Base-by-base conservation (phyloP, 2,113 vertebrate genomes). In the Perognathus longimembris region DNA sequence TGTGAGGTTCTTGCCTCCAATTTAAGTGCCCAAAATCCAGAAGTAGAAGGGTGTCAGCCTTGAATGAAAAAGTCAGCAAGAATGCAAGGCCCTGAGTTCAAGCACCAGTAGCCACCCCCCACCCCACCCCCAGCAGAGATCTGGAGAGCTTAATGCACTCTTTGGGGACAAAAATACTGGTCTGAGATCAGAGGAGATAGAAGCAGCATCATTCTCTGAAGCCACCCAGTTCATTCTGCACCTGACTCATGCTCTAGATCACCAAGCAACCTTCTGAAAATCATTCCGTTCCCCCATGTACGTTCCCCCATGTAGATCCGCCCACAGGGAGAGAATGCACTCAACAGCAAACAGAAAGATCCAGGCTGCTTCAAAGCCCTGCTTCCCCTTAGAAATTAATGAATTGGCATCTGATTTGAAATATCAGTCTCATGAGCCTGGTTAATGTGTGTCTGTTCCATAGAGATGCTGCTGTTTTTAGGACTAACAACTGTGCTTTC, bases 371-470 rank as follows among this genome's bases (percentile, higher is more conserved):
- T 85, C 82, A 87, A 88, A 95, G 89, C 79, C 63, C 69, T 90
- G 67, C 79, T 96, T 95, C 79, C 88, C 61, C 76, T 93, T 93
- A 90, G 69, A 96, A 95, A 90, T 95, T 90, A 94, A 93, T 96
- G 89, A 96, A 96, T 94, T 94, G 96, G 86, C 92, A 90, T 92
- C 86, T 96, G 92, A 96, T 86, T 92, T 96, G 86, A 96, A 95
- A 95, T 96, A 93, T 92, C 67, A 63, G 91, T 92, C 95, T 96
- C 92, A 75, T 45, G 90, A 96, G 82, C 61, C 88, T 80, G 66
- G 54, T 90, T 92, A 95, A 94, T 86, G 90, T 54, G 42, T 77
- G 10, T 88, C 88, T 96, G 83, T 75, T 96, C 90, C 5, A 11
- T 36, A 75, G 86, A 93, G 86, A 96, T 36, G 75, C 63, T 93